Percentiles rank a stretch among this genome's conserved stretches.
Conservation (phyloP, 2,113 vertebrate genomes). For the Myanophis thanlyinensis region DNA sequence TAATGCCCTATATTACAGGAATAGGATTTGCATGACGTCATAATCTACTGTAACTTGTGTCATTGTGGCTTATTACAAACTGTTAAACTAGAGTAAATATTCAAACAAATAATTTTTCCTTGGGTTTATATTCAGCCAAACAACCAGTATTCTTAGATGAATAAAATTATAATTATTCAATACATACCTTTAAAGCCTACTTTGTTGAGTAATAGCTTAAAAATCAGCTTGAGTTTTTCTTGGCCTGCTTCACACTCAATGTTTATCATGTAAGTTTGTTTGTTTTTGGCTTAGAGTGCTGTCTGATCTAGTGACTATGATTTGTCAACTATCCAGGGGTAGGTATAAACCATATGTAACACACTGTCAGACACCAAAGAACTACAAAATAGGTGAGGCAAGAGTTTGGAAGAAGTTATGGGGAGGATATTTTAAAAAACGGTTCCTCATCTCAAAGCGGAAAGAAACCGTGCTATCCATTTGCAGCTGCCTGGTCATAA, state of each 20-base stretch:
- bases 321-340: not conserved
- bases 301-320: not conserved
- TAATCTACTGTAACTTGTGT: not conserved
- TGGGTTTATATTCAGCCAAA: not conserved
- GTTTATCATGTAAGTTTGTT: not conserved
- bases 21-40: not conserved
- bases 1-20: not conserved
- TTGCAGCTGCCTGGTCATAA: not conserved
- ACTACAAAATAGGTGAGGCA: not conserved
- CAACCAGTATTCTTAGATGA: not conserved
- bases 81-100: not conserved
- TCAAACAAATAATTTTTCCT: not conserved
- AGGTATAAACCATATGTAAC: not conserved
- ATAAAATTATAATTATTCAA: not conserved
- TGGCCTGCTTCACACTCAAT: not conserved
- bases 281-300: not conserved
- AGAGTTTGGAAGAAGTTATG: not conserved
- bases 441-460: not conserved
- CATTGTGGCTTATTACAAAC: not conserved
- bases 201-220: not conserved
- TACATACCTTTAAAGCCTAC: not conserved
- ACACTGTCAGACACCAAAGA: not conserved
- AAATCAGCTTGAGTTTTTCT: not conserved
- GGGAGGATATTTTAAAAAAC: not conserved
- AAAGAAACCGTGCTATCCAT: not conserved